phyloP scores from a whole-genome alignment of 2,113 vertebrate genomes.

The Malurus melanocephalus region DNA sequence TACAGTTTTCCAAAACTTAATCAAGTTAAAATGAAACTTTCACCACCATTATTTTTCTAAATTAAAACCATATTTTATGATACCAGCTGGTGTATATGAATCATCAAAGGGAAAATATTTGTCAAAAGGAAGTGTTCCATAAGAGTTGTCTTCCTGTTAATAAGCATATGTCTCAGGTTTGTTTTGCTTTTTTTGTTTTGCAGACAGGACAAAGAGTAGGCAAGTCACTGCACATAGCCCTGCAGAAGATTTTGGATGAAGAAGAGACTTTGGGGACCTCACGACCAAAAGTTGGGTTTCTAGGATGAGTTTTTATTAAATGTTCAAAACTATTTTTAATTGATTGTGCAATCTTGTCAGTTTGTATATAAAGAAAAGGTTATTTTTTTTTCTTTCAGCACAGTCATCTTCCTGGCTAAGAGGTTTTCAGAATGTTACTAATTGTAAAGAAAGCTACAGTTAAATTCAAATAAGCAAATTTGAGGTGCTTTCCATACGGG shows the following conservation, averaged over 20 bases:
- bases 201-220: constrained; percentile 90
- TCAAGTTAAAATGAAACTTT: constrained; percentile 5
- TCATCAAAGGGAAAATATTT: constrained; percentile 1
- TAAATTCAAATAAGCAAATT: neutral
- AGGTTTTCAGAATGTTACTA: neutral
- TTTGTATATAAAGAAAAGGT: constrained; percentile 39
- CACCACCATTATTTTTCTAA: neutral
- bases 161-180: neutral
- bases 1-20: neutral
- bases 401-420: neutral
- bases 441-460: neutral
- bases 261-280: constrained; percentile 85
- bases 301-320: constrained; percentile 75
- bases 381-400: constrained; percentile 10
- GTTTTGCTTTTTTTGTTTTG: constrained; percentile 25
- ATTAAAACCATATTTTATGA: neutral
- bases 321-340: neutral
- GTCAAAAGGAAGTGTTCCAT: neutral
- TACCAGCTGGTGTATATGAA: constrained; percentile 1
- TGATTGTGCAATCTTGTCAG: neutral
- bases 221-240: constrained; percentile 81
- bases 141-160: neutral
- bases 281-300: constrained; percentile 89
- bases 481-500: neutral
- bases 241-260: constrained; percentile 83